Evolutionary conservation across 2,113 vertebrate genomes (phyloP).

Genomic region (Hemicordylus capensis): DNA sequence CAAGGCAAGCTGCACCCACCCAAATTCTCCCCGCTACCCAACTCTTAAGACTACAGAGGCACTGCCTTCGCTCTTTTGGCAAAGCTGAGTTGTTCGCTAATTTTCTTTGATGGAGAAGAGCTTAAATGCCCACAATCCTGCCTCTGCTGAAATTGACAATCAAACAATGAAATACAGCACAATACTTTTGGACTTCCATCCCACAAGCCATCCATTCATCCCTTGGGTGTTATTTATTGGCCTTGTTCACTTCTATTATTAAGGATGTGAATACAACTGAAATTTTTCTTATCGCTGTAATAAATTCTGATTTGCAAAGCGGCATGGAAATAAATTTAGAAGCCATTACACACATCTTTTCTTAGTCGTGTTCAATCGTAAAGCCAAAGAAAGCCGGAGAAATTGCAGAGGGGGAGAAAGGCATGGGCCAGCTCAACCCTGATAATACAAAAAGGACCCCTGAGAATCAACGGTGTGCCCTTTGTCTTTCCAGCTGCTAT

Average conservation of each 20-base stretch:
- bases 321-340: neutral
- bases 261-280: neutral
- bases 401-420: neutral
- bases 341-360: neutral
- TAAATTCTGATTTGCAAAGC: slow-evolving; percentile 17
- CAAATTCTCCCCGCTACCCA: neutral
- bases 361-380: neutral
- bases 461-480: neutral
- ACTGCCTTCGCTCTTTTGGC: neutral
- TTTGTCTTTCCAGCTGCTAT: neutral
- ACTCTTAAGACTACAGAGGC: neutral
- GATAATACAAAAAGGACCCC: rapidly evolving
- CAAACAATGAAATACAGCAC: slow-evolving; percentile 13
- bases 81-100: neutral
- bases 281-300: slow-evolving; percentile 1
- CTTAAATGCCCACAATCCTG: neutral
- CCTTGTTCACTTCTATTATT: slow-evolving; percentile 6
- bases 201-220: neutral
- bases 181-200: neutral
- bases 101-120: neutral
- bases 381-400: neutral
- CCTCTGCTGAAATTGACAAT: neutral
- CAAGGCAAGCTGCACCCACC: neutral
- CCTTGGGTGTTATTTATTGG: neutral
- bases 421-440: neutral